Evolutionary conservation across 2,888 invertebrate genomes (phyloP), one percentile per base, ranked within the genome.

Genomic region (Tortricodes alternella): DNA sequence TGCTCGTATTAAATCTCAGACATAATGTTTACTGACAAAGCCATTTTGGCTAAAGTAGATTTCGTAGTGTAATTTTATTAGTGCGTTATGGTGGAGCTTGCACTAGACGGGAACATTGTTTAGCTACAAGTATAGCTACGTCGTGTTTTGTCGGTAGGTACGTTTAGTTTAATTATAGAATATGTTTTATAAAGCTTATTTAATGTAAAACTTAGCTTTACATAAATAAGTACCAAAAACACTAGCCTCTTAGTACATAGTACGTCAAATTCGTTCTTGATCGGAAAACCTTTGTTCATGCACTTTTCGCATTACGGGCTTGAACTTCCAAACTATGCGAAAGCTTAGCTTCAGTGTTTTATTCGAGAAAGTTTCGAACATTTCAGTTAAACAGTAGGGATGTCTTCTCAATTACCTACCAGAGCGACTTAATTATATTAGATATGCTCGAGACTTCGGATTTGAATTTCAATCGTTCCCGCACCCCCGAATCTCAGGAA

Each of bases 341-440:
- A 23, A 32, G 6, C 32, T 3, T 19, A 32, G 35, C 35, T 27
- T 32, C 13, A 44, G 44, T 57, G 19, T 48, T 61, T 65, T 65
- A 67, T 68, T 65, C 62, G 58, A 65, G 50, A 50, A 71, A 71
- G 66, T 55, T 48, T 15, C 27, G 27, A 43, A 44, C 44, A 71
- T 73, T 69, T 63, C 62, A 49, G 57, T 71, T 60, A 72, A 76
- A 71, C 75, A 65, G 62, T 65, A 64, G 74, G 72, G 78, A 79
- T 80, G 74, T 80, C 85, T 81, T 82, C 85, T 88, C 85, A 82
- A 86, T 89, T 88, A 86, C 84, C 62, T 86, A 85, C 83, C 62
- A 71, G 65, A 72, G 67, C 71, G 73, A 73, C 80, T 81, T 87
- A 89, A 89, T 89, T 88, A 80, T 80, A 85, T 88, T 85, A 85